Evolutionary conservation across 1,140 invertebrate genomes (phyloP).

Genomic region (Fopius arisanus): DNA sequence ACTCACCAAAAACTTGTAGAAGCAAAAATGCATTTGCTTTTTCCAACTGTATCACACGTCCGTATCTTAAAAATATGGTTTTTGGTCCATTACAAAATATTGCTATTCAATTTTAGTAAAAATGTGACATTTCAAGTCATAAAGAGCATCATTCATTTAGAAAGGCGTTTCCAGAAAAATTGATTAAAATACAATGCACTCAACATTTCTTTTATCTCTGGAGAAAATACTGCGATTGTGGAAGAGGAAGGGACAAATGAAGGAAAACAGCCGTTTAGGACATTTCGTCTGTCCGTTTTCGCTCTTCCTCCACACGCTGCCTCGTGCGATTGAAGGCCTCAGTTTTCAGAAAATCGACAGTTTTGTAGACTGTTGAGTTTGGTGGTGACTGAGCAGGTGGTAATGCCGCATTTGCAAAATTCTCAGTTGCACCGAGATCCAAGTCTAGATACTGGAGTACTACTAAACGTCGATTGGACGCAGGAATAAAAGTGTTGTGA

Average conservation of each 20-base stretch:
- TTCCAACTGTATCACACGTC: background rate
- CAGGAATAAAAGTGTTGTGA: constrained; percentile 57
- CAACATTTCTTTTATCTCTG: background rate
- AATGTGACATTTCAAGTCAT: background rate
- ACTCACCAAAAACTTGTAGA: constrained; percentile 29
- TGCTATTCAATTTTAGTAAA: constrained; percentile 28
- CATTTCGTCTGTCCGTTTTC: constrained; percentile 61
- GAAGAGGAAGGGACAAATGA: background rate
- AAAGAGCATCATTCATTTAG: background rate
- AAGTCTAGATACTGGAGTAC: constrained; percentile 79
- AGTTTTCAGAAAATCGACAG: constrained; percentile 90
- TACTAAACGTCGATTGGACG: constrained; percentile 49
- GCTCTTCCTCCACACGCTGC: constrained; percentile 76
- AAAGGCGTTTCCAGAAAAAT: background rate
- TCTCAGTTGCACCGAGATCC: constrained; percentile 69
- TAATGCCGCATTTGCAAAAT: constrained; percentile 48
- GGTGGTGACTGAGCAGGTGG: constrained; percentile 58
- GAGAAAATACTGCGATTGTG: constrained; percentile 12
- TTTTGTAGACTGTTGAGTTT: constrained; percentile 81
- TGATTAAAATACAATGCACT: background rate
- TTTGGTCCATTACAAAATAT: constrained; percentile 34
- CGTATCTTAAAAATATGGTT: constrained; percentile 28
- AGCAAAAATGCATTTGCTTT: constrained; percentile 22
- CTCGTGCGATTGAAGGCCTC: constrained; percentile 89
- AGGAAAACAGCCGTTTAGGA: constrained; percentile 38